Evolutionary conservation across 1,140 invertebrate species (phyloP), one percentile per base, ranked within the genome.

Genomic region (Drosophila asahinai): DNA sequence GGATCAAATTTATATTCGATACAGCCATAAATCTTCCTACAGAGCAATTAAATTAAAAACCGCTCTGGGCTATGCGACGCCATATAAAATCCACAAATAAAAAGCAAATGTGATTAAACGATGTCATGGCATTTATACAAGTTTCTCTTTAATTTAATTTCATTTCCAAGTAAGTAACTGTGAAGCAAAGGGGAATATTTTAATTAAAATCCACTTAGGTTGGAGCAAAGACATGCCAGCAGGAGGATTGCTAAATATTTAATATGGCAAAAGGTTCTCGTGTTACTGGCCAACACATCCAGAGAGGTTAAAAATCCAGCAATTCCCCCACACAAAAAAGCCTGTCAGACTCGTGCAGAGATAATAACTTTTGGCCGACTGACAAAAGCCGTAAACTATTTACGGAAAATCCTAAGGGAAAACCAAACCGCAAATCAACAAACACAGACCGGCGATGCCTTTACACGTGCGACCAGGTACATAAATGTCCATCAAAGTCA

Each of bases 401-500:
- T 73, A 43, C 55, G 38, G 14, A 11, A 73, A 61, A 22, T 45
- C 30, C 71, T 8, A 15, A 27, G 47, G 71, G 52, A 52, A 58
- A 52, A 30, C 5, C 30, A 38, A 73, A 73, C 71, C 71, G 45
- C 71, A 74, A 74, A 61, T 52, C 68, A 61, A 58, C 47, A 61
- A 38, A 49, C 33, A 49, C 62, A 47, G 12, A 14, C 61, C 42
- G 30, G 42, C 30, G 3, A 6, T 49, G 40, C 15, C 8, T 27
- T 36, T 25, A 14, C 68, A 74, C 71, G 71, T 61, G 36, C 54
- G 40, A 9, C 12, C 47, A 74, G 71, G 71, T 74, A 61, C 55
- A 74, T 74, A 61, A 74, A 74, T 74, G 58, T 49, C 63, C 47
- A 77, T 75, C 60, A 68, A 79, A 30, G 43, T 33, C 60, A 65